These are phyloP conservation scores for Chrysodeixis includens DNA, from an alignment of 2,888 invertebrate genomes.

Conservation along the genomic window DNA sequence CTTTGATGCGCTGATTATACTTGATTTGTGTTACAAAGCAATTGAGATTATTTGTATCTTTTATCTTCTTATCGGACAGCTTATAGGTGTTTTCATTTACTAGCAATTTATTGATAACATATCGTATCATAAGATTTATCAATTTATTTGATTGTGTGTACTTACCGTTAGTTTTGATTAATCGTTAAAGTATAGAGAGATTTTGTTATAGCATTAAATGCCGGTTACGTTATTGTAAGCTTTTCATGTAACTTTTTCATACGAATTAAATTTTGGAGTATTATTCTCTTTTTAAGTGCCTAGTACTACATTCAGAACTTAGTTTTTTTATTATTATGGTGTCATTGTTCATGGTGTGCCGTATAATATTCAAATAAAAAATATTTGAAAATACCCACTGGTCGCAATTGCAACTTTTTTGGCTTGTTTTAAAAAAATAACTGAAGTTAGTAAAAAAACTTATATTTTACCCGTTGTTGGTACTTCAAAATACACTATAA, in stretches of 20 bases:
- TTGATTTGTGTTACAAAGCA: slow-evolving; percentile 30
- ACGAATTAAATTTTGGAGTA: no score
- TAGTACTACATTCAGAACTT: no score
- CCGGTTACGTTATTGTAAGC: not conserved
- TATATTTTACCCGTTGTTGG: no score
- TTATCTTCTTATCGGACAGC: slow-evolving; percentile 3
- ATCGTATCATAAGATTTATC: not conserved
- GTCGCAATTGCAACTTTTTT: no score
- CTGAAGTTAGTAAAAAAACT: no score
- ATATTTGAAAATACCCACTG: no score
- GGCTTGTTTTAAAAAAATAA: no score
- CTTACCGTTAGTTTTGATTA: not conserved
- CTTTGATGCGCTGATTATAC: slow-evolving; percentile 27
- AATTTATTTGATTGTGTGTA: not conserved
- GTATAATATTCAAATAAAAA: no score
- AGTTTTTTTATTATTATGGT: no score
- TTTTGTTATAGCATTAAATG: not conserved
- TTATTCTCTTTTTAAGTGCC: no score
- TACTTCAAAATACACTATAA: no score
- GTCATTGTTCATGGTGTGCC: no score
- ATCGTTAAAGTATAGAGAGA: not conserved
- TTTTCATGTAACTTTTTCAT: slow-evolving; percentile 1
- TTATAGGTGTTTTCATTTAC: not conserved
- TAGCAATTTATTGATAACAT: not conserved
- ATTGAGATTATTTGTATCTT: slow-evolving; percentile 39